Percentiles rank a stretch among this genome's conserved stretches.
These are phyloP conservation scores for Pseudococcus jackbeardsleyi DNA, from an alignment of 2,888 invertebrate species.

Conservation along the genomic window DNA sequence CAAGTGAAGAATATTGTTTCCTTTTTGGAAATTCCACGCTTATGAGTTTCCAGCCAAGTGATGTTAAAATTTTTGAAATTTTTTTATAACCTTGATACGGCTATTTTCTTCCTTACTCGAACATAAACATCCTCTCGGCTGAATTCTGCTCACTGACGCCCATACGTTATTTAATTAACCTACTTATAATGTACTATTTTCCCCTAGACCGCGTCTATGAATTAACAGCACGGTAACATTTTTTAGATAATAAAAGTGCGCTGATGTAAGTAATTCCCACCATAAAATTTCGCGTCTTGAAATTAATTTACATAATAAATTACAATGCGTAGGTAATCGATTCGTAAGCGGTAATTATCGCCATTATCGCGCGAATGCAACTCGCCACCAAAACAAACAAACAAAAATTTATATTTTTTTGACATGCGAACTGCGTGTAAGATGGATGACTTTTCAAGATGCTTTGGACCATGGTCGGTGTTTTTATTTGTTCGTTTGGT, in stretches of 20 bases:
- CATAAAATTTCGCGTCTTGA: constrained; percentile 19
- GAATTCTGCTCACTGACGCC: background rate
- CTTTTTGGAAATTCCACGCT: constrained; percentile 21
- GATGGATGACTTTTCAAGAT: too few relatives aligned
- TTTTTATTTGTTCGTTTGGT: too few relatives aligned
- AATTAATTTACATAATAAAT: constrained; percentile 45
- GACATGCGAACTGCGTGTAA: background rate
- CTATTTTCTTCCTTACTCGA: constrained; percentile 6
- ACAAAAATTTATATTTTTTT: constrained; percentile 11
- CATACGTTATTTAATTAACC: constrained; percentile 12
- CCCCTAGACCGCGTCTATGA: background rate
- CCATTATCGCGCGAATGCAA: constrained; percentile 12
- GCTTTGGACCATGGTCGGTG: too few relatives aligned
- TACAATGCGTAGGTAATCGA: constrained; percentile 20
- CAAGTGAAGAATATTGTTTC: constrained; percentile 26
- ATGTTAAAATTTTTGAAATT: constrained; percentile 10
- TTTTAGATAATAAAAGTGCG: background rate
- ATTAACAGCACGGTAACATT: background rate
- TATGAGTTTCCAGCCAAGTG: background rate
- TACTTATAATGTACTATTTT: background rate
- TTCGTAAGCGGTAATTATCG: background rate
- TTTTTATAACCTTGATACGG: background rate
- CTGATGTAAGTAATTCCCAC: background rate
- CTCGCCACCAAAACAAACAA: background rate
- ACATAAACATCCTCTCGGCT: constrained; percentile 21